Conservation (phyloP, 2,888 invertebrate genomes). For the Drosophila niveifrons region DNA sequence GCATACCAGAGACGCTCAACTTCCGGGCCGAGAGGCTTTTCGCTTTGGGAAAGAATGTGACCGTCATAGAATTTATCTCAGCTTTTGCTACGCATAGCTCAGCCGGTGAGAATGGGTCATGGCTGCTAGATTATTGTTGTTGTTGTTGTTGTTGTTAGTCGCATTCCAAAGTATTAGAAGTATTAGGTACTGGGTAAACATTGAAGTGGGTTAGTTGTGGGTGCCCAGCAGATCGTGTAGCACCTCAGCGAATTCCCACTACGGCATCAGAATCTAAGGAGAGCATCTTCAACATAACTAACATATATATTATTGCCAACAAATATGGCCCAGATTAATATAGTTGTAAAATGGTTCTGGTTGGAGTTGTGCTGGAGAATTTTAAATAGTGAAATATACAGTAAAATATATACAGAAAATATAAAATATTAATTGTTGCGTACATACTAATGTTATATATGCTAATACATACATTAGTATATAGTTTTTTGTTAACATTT, state of each 20-base stretch:
- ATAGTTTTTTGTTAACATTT: no score
- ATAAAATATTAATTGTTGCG: no score
- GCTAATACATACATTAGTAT: no score
- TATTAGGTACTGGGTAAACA: slow-evolving; percentile 5
- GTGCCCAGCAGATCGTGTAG: slow-evolving; percentile 30
- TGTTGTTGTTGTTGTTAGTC: slow-evolving; percentile 22
- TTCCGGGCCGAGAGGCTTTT: slow-evolving; percentile 58
- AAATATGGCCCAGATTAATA: not conserved
- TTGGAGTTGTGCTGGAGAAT: not conserved
- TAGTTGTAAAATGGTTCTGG: not conserved
- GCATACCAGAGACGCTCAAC: slow-evolving; percentile 66
- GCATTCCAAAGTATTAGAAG: slow-evolving; percentile 49
- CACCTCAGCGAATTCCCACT: slow-evolving; percentile 29
- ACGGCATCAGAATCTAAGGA: slow-evolving; percentile 12
- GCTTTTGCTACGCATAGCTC: slow-evolving; percentile 61
- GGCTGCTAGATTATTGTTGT: slow-evolving; percentile 41
- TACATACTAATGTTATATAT: no score
- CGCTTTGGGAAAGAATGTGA: slow-evolving; percentile 73
- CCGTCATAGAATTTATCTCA: slow-evolving; percentile 58
- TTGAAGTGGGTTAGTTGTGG: slow-evolving; percentile 70
- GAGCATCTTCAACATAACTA: not conserved
- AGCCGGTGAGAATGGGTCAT: slow-evolving; percentile 73
- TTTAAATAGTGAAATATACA: no score
- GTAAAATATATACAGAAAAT: no score
- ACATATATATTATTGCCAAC: slow-evolving; percentile 4